Evolutionary conservation across 2,113 vertebrate genomes (phyloP), one percentile per base, ranked within the genome.

Genomic region (Scolopax mira): DNA sequence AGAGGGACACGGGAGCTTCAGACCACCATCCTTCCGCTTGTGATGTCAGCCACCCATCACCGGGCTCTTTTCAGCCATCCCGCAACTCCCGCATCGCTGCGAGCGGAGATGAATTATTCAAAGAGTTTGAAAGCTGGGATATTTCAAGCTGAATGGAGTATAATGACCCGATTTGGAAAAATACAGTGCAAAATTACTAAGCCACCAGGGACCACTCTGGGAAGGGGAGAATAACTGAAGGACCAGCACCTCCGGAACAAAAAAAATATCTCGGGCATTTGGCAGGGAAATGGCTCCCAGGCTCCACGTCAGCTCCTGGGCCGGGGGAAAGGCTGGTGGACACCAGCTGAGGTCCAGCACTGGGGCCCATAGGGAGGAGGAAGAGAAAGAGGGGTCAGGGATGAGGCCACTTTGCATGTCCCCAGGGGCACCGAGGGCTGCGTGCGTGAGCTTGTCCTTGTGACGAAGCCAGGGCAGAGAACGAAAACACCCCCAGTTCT

Each of bases 11-110:
- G 3, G 61, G 41, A 72, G 16, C 33, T 46, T 13, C 37, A 6
- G 30, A 12, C 8, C 57, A 22, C 57, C 3, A 5, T 10, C 31
- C 6, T 24, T 33, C 64, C 6, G 2, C 42, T 72, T 2, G 1
- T 10, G 28, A 62, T 21, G 58, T 39, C 37, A 49, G 58, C 39
- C 66, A 11, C 51, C n/a, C 74, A 27, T 22, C 69, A 11, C 42
- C 4, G 3, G 33, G n/a, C 28, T 44, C 15, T 10, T 33, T 49
- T 42, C 9, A 25, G 51, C 64, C 77, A 30, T 8, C 39, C 81
- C 18, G 4, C 33, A 25, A n/a, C 30, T 46, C 61, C 24, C 0
- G 14, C 10, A 48, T 25, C 8, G 15, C 39, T 17, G 65, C 5
- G 23, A 58, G 70, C 2, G 0, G n/a, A 28, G 55, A 24, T 28